phyloP scores from a whole-genome alignment of 2,797 vertebrate species.

The Siniperca obscura region DNA sequence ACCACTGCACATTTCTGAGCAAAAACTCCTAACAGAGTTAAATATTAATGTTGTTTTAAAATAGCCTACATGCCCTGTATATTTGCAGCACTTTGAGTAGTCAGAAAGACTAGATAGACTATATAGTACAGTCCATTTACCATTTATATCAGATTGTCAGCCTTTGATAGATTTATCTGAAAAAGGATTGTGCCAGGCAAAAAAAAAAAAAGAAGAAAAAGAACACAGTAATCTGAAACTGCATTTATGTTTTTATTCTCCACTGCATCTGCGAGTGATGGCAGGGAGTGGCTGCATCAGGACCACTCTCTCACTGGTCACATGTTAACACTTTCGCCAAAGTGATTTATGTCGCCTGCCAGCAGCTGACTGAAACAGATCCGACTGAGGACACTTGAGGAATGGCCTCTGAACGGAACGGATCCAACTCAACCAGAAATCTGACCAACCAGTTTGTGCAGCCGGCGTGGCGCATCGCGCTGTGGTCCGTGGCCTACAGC shows the following conservation, averaged over 20 bases:
- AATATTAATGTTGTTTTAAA: background rate
- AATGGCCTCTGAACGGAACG: conserved; percentile 69
- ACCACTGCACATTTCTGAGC: background rate
- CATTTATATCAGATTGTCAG: background rate
- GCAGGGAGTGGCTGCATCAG: conserved; percentile 25
- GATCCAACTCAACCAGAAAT: conserved; percentile 74
- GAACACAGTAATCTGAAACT: too few species aligned
- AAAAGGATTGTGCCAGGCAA: too few species aligned
- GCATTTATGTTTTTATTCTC: background rate
- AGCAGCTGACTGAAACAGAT: conserved; percentile 5
- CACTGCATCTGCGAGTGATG: background rate
- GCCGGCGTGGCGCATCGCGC: conserved; percentile 91
- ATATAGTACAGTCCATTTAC: too few species aligned
- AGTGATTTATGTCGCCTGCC: conserved; percentile 10
- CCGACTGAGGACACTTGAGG: conserved; percentile 18
- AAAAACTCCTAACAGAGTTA: background rate
- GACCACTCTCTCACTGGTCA: conserved; percentile 34
- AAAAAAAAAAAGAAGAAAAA: too few species aligned
- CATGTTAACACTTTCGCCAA: conserved; percentile 22
- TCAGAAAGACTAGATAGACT: too few species aligned
- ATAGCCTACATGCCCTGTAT: background rate
- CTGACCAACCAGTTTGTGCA: conserved; percentile 93
- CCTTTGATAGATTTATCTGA: background rate
- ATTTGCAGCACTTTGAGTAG: too few species aligned
- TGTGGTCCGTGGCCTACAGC: conserved; percentile 93